Percentiles rank a stretch among this genome's conserved stretches.
Evolutionary conservation across 2,888 invertebrate genomes (phyloP).

Genomic region (Allygus modestus): DNA sequence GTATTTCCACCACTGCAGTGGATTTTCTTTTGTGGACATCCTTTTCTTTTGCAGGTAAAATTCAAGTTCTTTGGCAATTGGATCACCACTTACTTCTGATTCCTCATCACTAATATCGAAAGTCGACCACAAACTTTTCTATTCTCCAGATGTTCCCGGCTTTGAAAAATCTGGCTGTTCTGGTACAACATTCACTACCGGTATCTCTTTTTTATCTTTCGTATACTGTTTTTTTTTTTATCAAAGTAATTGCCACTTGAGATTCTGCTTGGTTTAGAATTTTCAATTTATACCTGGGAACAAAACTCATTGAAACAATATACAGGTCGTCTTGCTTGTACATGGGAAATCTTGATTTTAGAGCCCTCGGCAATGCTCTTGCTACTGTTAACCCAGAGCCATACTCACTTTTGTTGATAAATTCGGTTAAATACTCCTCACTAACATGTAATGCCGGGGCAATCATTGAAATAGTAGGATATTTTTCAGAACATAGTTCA

Average conservation of each 20-base stretch:
- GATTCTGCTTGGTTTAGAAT: not conserved
- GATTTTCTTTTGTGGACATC: not conserved
- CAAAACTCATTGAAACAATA: not conserved
- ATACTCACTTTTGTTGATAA: not conserved
- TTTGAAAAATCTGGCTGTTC: not conserved
- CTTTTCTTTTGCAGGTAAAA: conserved; percentile 8
- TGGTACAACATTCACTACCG: not conserved
- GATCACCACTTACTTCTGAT: not conserved
- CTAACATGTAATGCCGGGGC: not conserved
- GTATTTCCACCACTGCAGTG: not conserved
- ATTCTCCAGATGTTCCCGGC: not conserved
- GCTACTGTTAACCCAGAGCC: not conserved
- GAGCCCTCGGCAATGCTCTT: not conserved
- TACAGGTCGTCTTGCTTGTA: not conserved
- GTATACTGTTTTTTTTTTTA: not conserved
- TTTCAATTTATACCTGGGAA: not conserved
- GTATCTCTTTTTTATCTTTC: not conserved
- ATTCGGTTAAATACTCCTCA: not conserved
- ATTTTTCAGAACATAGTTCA: not conserved
- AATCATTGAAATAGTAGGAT: conserved; percentile 4
- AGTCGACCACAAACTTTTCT: conserved; percentile 5
- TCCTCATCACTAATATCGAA: conserved; percentile 9
- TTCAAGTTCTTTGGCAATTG: not conserved
- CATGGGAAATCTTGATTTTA: not conserved
- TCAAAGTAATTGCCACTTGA: not conserved